Percentiles rank a stretch among this genome's conserved stretches.
Conservation (phyloP, 1,140 invertebrate species). For the Saccostrea cuccullata region DNA sequence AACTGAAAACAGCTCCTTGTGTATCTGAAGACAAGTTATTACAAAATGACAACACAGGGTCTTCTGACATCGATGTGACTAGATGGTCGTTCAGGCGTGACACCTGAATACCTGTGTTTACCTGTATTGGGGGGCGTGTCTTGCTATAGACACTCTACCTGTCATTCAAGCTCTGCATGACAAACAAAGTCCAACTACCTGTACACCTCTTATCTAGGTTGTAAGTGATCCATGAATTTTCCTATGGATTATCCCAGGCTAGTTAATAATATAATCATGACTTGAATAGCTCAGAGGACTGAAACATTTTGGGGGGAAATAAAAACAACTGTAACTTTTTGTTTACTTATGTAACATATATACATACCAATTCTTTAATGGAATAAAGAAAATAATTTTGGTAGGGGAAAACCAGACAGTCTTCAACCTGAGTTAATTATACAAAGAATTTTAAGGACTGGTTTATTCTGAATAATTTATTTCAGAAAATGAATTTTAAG, state of each 20-base stretch:
- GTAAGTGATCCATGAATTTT: neutral
- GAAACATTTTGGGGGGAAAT: neutral
- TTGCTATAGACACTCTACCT: neutral
- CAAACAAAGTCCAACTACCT: conserved; percentile 16
- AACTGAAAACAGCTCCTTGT: neutral
- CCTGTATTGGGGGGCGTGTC: conserved; percentile 8
- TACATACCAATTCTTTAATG: no score
- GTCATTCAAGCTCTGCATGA: conserved; percentile 3
- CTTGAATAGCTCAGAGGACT: neutral
- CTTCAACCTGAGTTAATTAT: neutral
- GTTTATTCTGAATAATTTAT: neutral
- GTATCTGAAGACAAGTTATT: neutral
- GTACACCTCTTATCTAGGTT: neutral
- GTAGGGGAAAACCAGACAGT: neutral
- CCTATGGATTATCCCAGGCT: neutral
- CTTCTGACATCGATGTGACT: neutral
- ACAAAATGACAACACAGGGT: neutral
- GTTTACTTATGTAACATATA: neutral
- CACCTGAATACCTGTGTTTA: conserved; percentile 23
- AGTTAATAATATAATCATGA: neutral
- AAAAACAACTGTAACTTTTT: neutral
- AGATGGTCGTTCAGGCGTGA: neutral
- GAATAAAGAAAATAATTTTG: neutral
- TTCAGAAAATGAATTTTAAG: neutral
- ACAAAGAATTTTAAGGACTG: neutral